These are phyloP conservation scores for Ptilodon capucinus DNA, from an alignment of 2,888 invertebrate species.

Conservation along the genomic window DNA sequence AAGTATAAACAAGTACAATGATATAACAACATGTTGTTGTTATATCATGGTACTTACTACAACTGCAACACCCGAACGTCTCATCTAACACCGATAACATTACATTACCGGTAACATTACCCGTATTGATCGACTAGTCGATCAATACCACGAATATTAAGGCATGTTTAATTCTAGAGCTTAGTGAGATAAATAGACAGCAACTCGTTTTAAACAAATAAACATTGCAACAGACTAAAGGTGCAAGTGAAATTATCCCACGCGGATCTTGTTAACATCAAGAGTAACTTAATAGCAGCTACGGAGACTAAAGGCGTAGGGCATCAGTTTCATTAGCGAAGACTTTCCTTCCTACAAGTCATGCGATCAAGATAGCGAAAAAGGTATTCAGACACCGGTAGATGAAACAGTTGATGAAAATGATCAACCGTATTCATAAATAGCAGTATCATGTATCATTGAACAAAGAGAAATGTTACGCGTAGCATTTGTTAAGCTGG, in stretches of 20 bases:
- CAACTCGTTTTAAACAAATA: too few species aligned
- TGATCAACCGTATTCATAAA: neutral
- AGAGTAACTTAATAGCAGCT: slow-evolving; percentile 36
- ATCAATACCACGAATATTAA: neutral
- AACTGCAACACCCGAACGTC: too few species aligned
- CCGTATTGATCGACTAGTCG: too few species aligned
- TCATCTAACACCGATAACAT: too few species aligned
- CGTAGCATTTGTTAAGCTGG: neutral
- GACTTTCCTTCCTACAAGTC: slow-evolving; percentile 46
- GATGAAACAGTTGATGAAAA: neutral
- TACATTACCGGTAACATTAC: too few species aligned
- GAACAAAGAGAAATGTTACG: neutral
- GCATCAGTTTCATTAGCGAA: slow-evolving; percentile 32
- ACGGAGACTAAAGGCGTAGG: slow-evolving; percentile 34
- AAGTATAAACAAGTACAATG: too few species aligned
- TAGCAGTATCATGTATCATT: neutral
- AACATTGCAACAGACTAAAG: slow-evolving; percentile 6
- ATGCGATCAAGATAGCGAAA: slow-evolving; percentile 19
- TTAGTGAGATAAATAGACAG: neutral
- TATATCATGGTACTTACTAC: too few species aligned
- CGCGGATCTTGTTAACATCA: slow-evolving; percentile 37
- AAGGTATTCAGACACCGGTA: slow-evolving; percentile 13
- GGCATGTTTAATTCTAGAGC: neutral
- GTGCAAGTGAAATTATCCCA: slow-evolving; percentile 38
- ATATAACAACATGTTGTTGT: too few species aligned